Evolutionary conservation across 2,113 vertebrate genomes (phyloP), one percentile per base, ranked within the genome.

Genomic region (Cyanoramphus novaezelandiae): DNA sequence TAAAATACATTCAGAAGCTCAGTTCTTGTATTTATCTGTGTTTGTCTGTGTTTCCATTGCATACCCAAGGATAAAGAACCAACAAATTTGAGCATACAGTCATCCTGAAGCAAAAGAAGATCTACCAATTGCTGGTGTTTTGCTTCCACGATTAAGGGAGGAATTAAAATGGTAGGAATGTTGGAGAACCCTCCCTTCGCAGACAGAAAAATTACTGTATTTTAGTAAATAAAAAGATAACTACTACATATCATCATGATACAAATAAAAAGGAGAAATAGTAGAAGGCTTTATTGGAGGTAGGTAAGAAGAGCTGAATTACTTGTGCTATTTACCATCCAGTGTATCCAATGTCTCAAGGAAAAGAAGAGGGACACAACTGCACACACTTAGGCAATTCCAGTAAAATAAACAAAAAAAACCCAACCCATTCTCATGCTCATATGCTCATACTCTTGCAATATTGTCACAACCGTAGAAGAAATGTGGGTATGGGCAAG

Each of bases 161-260:
- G 44, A 47, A 7, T 64, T 71, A 50, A 55, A 68, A 62, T 29
- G 67, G 6, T 20, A 50, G 18, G 4, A 9, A 17, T 2, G 3
- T n/a, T 53, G 72, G 16, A 65, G 92, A 69, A 77, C 39, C 27
- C 4, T 57, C 28, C 18, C 20, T 65, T 5, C 17, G 13, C 24
- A 8, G n/a, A 25, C 5, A 70, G 37, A 77, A 69, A 43, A 69
- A 13, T 29, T 2, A 35, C 65, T 65, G 0, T 0, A 1, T 69
- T 86, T 76, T 29, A 65, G 16, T 49, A 23, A 85, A 79, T 35
- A 44, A 60, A 50, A 55, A 59, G 65, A 23, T 1, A 29, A 33
- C 8, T 63, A 4, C 17, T 16, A 10, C 6, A 6, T 72, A 88
- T 69, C 33, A 72, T 31, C 7, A 33, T 6, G 6, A 57, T n/a